phyloP scores from a whole-genome alignment of 2,797 vertebrate species.

The Melopsittacus undulatus region DNA sequence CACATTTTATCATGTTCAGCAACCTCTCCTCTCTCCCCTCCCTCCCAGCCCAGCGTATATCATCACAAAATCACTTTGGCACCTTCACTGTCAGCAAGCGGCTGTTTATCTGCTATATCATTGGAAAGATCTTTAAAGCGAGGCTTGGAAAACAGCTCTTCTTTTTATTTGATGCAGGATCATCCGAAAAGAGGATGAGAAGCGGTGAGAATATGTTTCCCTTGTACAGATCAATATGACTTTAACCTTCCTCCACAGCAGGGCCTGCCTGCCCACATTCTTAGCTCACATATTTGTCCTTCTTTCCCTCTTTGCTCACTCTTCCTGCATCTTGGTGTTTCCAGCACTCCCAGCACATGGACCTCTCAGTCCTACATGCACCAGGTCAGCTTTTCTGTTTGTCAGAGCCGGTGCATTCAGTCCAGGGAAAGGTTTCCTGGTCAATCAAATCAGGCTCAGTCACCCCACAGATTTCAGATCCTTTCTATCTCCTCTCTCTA shows the following conservation, averaged over 20 bases:
- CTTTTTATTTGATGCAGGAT: constrained; percentile 69
- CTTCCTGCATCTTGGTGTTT: background rate
- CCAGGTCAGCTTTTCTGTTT: background rate
- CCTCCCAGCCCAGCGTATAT: constrained; percentile 57
- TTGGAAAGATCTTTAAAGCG: constrained; percentile 66
- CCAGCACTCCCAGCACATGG: background rate
- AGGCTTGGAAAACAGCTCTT: constrained; percentile 64
- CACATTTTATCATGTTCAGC: constrained; percentile 53
- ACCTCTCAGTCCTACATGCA: accelerated
- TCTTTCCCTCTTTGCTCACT: background rate
- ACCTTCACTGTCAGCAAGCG: constrained; percentile 66
- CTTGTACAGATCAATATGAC: constrained; percentile 69
- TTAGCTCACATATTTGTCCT: background rate
- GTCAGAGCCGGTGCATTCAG: accelerated
- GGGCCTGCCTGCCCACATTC: background rate
- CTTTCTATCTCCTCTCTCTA: background rate
- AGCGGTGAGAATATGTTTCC: constrained; percentile 57
- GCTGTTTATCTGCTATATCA: constrained; percentile 68
- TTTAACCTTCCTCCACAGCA: constrained; percentile 60
- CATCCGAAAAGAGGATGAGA: constrained; percentile 72
- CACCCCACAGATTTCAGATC: background rate
- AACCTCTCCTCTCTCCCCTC: constrained; percentile 26
- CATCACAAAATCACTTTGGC: constrained; percentile 72
- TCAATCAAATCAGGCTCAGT: background rate
- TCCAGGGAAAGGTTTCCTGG: background rate